These are phyloP conservation scores for Allobates femoralis DNA, from an alignment of 2,797 vertebrate species.

Conservation along the genomic window DNA sequence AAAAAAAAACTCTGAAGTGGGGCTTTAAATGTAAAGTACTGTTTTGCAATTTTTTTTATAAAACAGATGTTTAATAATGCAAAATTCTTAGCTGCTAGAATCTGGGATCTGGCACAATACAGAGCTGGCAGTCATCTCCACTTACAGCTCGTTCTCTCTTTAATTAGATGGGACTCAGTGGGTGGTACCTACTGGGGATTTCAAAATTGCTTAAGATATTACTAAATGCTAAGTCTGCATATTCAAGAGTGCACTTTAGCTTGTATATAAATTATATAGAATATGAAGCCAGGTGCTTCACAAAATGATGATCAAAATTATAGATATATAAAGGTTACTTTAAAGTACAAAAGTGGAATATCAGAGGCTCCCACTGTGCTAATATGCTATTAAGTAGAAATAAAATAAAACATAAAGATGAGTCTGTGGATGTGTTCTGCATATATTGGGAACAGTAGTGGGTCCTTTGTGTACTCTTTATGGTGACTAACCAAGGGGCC, in stretches of 20 bases:
- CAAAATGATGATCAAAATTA: background rate
- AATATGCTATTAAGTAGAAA: too few species aligned
- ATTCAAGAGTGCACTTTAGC: background rate
- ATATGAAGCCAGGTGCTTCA: background rate
- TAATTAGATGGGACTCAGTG: constrained; percentile 54
- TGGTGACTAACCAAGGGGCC: too few species aligned
- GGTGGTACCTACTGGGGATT: constrained; percentile 42
- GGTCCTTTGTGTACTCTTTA: too few species aligned
- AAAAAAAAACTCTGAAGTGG: too few species aligned
- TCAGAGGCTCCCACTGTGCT: too few species aligned
- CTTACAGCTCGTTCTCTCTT: constrained; percentile 36
- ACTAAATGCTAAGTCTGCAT: constrained; percentile 27
- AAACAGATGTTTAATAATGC: background rate
- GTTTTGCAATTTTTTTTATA: background rate
- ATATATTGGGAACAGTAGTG: too few species aligned
- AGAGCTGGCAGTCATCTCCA: background rate
- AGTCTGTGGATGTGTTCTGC: too few species aligned
- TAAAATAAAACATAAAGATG: too few species aligned
- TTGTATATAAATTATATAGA: constrained; percentile 40
- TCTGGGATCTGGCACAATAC: constrained; percentile 5
- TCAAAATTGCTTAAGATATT: constrained; percentile 47
- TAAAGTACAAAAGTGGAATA: too few species aligned
- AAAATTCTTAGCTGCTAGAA: background rate
- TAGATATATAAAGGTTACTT: too few species aligned
- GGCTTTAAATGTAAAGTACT: background rate